Conservation (phyloP, 92 coral and sea anemone genomes). For the Palythoa grandis region DNA sequence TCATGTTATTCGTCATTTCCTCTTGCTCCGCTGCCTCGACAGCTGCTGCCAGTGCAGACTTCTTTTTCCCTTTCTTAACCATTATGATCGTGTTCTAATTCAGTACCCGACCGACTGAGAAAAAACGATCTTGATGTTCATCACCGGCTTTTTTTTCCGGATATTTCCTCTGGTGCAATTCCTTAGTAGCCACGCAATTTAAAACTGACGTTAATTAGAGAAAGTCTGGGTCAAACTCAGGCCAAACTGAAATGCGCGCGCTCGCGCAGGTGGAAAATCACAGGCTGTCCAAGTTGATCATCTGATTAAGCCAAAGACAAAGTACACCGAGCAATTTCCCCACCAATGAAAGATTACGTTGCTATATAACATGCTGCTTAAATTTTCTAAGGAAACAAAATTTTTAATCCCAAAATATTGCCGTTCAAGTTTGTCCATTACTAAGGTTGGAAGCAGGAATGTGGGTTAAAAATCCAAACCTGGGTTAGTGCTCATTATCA, state of each 20-base stretch:
- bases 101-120: background rate
- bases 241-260: background rate
- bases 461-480: no score
- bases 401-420: no score
- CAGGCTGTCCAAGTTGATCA: no score
- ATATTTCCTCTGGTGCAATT: constrained; percentile 9
- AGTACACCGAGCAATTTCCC: no score
- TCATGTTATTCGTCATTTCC: constrained; percentile 54
- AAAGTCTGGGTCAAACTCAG: background rate
- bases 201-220: background rate
- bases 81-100: constrained; percentile 1
- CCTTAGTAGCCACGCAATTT: constrained; percentile 25
- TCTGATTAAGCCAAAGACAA: no score
- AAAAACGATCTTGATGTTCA: background rate
- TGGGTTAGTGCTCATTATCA: no score
- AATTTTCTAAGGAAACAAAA: no score
- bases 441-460: no score
- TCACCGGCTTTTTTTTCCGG: constrained; percentile 5
- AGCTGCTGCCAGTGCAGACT: constrained; percentile 92
- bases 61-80: constrained; percentile 70
- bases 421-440: no score
- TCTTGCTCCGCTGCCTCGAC: constrained; percentile 94
- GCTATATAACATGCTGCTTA: no score
- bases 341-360: no score
- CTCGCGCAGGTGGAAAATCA: background rate